These are phyloP conservation scores for Drosophila falleni DNA, from an alignment of 2,888 invertebrate species.

Conservation along the genomic window DNA sequence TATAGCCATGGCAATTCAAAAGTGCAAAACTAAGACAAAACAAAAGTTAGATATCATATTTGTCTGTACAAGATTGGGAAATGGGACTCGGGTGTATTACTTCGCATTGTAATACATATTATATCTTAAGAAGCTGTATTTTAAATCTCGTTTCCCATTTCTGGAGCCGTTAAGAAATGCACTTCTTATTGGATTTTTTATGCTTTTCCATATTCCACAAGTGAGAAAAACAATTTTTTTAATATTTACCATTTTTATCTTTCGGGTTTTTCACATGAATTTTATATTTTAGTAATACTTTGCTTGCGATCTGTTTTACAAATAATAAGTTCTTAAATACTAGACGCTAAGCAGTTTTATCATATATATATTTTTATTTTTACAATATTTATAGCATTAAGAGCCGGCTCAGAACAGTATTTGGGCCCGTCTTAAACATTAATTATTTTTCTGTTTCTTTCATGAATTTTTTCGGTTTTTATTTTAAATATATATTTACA, in stretches of 20 bases:
- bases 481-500: slow-evolving; percentile 63
- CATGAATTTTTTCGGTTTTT: slow-evolving; percentile 36
- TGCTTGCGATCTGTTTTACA: slow-evolving; percentile 65
- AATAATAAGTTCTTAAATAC: slow-evolving; percentile 48
- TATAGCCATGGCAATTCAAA: slow-evolving; percentile 40
- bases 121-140: slow-evolving; percentile 15
- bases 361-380: slow-evolving; percentile 4
- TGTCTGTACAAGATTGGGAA: slow-evolving; percentile 37
- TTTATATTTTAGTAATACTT: slow-evolving; percentile 77
- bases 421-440: slow-evolving; percentile 30
- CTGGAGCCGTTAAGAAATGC: not conserved
- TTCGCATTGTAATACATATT: slow-evolving; percentile 10
- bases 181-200: not conserved
- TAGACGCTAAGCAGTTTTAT: slow-evolving; percentile 55
- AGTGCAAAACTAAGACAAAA: slow-evolving; percentile 28
- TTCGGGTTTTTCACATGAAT: slow-evolving; percentile 49
- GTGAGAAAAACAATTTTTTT: slow-evolving; percentile 33
- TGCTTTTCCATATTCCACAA: slow-evolving; percentile 22
- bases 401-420: slow-evolving; percentile 8
- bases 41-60: slow-evolving; percentile 4
- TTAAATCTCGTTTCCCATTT: slow-evolving; percentile 2
- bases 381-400: slow-evolving; percentile 53
- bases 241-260: slow-evolving; percentile 26
- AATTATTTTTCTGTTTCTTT: slow-evolving; percentile 43
- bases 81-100: not conserved